A percentile compares a stretch with the other conserved stretches of the same genome.
phyloP scores from a whole-genome alignment of 2,797 vertebrate genomes.

The Rhincodon typus region DNA sequence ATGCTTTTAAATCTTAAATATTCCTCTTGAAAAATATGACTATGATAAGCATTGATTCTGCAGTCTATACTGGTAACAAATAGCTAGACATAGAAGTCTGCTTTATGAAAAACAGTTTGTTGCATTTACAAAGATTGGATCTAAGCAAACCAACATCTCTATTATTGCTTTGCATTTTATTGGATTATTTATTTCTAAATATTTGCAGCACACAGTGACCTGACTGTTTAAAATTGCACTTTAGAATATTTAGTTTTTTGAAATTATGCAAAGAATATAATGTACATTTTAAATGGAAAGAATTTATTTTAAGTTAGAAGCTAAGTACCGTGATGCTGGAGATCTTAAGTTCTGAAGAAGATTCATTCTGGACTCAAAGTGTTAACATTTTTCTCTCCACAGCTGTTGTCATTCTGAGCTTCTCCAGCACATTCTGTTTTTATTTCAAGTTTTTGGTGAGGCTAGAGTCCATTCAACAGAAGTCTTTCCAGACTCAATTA shows the following conservation, averaged over 20 bases:
- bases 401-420: too few species aligned
- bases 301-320: background rate
- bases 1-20: background rate
- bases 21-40: background rate
- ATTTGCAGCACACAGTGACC: background rate
- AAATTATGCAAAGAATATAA: background rate
- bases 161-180: background rate
- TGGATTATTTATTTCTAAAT: background rate
- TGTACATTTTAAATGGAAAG: background rate
- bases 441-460: background rate
- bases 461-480: too few species aligned
- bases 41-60: background rate
- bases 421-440: too few species aligned
- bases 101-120: background rate
- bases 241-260: background rate
- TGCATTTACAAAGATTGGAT: background rate
- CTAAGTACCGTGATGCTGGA: too few species aligned
- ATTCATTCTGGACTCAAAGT: too few species aligned
- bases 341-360: too few species aligned
- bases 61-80: background rate
- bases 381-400: too few species aligned
- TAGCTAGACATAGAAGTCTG: background rate
- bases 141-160: background rate
- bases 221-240: background rate
- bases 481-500: background rate